Base-by-base conservation (phyloP, 1,140 invertebrate genomes). In the Eupristina koningsbergeri region DNA sequence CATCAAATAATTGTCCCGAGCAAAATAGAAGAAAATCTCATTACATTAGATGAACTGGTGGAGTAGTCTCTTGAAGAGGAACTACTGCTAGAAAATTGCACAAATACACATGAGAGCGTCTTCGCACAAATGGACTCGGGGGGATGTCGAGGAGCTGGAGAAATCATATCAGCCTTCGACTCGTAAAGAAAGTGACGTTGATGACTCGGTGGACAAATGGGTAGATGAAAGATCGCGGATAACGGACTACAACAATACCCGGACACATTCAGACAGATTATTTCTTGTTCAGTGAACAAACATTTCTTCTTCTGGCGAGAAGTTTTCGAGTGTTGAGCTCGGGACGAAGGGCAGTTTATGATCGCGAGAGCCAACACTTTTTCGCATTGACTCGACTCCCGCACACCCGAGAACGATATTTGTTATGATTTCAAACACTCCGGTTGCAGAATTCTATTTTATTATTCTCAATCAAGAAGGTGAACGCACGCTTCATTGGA, bases 211-310 rank as follows among this genome's bases (percentile, higher is more conserved):
- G 76, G 64, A 34, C 47, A 19, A 19, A 84, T 34, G n/a, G 34
- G 15, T 5, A 45, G 11, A 45, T 13, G 61, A 34, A 58, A 26
- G 53, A 19, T 6, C 50, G 3, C 13, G 13, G 53, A 9, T 26
- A 22, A 58, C 5, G 3, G 22, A 26, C 53, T 26, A 50, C 47
- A 50, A 50, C 17, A 45, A 50, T 17, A 15, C 47, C 2, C 9
- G 2, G 17, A 50, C 26, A 58, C 50, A 63, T 80, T 79, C 50
- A 74, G 87, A 89, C 86, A 89, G 89, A 90, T 90, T 89, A 88
- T 87, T 90, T 90, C 89, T 88, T 89, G 86, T 86, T 89, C 86
- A 88, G 85, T 84, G 85, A 77, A 84, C 85, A 86, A 87, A 88
- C 82, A 34, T 80, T 22, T 22, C 26, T 26, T 58, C 3, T 19